phyloP scores from a whole-genome alignment of 2,888 invertebrate genomes.

The Lymantria dispar region DNA sequence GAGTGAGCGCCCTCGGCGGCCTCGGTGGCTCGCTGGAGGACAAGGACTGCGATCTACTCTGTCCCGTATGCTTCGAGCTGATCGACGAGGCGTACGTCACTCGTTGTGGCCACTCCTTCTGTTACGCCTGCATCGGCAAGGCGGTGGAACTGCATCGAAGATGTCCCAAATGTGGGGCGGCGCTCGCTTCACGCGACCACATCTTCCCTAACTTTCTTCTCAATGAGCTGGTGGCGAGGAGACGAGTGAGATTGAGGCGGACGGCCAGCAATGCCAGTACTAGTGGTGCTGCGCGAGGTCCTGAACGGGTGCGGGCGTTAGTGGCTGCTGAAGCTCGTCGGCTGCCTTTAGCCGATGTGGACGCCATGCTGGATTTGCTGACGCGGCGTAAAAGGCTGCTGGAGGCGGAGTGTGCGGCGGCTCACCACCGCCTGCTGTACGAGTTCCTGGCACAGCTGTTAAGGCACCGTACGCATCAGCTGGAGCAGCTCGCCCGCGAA shows the following conservation, averaged over 20 bases:
- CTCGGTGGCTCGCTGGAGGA: constrained; percentile 85
- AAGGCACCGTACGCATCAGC: constrained; percentile 85
- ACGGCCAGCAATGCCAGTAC: constrained; percentile 44
- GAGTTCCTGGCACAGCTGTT: constrained; percentile 92
- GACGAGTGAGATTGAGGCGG: constrained; percentile 71
- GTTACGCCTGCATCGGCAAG: constrained; percentile 91
- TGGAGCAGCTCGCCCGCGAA: constrained; percentile 83
- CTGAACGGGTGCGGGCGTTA: constrained; percentile 76
- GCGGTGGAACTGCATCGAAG: constrained; percentile 89
- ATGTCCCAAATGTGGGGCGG: constrained; percentile 92
- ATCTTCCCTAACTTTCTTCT: constrained; percentile 94
- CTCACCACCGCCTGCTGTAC: constrained; percentile 90
- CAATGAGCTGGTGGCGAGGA: constrained; percentile 84
- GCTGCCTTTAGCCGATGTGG: constrained; percentile 90
- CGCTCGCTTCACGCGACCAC: constrained; percentile 85
- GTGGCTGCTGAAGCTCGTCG: constrained; percentile 87
- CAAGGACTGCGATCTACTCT: constrained; percentile 83
- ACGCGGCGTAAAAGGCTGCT: constrained; percentile 90
- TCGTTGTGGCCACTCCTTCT: constrained; percentile 96
- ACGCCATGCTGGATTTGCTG: constrained; percentile 90
- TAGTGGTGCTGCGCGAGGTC: constrained; percentile 13
- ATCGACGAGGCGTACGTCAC: constrained; percentile 96
- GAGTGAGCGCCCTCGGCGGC: constrained; percentile 76
- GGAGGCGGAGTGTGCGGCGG: constrained; percentile 90
- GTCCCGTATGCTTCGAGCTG: constrained; percentile 94